Percentiles rank a stretch among this genome's conserved stretches.
Conservation (phyloP, 2,113 vertebrate genomes). For the Nothocercus nigrocapillus region DNA sequence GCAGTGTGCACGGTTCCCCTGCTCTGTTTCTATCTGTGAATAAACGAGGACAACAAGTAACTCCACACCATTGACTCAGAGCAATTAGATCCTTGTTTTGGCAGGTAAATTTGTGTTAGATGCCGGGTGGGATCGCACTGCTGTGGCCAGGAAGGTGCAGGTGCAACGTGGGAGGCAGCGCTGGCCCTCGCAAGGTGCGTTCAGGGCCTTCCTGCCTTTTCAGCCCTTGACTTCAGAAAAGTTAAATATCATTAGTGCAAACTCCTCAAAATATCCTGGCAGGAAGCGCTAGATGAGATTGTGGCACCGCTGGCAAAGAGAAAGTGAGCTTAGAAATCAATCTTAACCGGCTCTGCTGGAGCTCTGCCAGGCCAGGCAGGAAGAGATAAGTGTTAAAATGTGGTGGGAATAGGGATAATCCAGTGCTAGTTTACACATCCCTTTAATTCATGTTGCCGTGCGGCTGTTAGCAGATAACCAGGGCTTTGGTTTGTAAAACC, state of each 20-base stretch:
- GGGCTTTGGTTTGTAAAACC: neutral
- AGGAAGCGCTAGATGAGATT: neutral
- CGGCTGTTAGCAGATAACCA: neutral
- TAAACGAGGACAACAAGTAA: neutral
- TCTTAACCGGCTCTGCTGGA: neutral
- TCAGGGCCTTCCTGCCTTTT: neutral
- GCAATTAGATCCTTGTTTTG: neutral
- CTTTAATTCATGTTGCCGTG: neutral
- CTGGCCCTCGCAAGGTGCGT: neutral
- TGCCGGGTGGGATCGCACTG: neutral
- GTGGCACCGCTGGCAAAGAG: neutral
- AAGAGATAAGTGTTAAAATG: neutral
- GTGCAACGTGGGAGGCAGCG: neutral
- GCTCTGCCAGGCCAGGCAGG: neutral
- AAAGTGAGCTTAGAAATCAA: neutral
- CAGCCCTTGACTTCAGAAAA: neutral
- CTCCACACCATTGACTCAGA: fast-evolving
- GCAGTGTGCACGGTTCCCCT: neutral
- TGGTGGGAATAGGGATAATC: neutral
- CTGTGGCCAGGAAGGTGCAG: neutral
- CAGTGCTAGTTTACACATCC: neutral
- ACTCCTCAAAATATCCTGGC: neutral
- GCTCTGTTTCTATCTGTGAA: neutral
- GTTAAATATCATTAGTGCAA: neutral
- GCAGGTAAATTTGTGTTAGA: neutral